These are phyloP conservation scores for Oreortyx pictus DNA, from an alignment of 2,797 vertebrate genomes.

Conservation along the genomic window DNA sequence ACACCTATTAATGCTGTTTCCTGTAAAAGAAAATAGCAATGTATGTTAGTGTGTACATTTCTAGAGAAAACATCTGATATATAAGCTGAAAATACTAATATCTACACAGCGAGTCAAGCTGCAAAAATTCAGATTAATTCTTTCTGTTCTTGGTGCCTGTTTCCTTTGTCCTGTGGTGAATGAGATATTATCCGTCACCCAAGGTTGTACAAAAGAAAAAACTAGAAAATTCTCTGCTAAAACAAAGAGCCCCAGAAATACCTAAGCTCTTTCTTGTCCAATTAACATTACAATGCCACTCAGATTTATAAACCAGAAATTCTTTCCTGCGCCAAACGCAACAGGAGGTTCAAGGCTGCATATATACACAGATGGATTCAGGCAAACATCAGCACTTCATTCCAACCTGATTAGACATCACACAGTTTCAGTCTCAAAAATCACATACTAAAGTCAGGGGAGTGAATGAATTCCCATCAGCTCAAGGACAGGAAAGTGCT, in stretches of 20 bases:
- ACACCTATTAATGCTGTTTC: not conserved
- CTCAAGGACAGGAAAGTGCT: not conserved
- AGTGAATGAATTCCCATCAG: not conserved
- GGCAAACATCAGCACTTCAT: not conserved
- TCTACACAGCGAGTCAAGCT: not conserved
- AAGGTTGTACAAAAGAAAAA: not conserved
- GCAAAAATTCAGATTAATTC: not conserved
- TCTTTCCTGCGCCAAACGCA: not conserved
- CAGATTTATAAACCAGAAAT: not conserved
- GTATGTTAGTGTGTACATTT: not conserved
- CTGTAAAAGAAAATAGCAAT: not conserved
- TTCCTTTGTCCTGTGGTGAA: not conserved
- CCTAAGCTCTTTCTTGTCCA: not conserved
- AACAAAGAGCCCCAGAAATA: not conserved
- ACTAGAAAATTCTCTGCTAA: not conserved
- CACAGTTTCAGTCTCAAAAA: not conserved
- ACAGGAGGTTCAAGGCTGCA: not conserved
- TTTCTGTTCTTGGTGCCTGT: not conserved
- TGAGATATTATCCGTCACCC: not conserved
- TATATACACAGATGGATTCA: not conserved
- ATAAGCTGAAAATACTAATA: not conserved
- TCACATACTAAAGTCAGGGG: not conserved
- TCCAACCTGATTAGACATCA: accelerated
- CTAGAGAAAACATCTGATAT: not conserved
- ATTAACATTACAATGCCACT: not conserved